Base-by-base conservation (phyloP, 2,797 vertebrate genomes). In the Enoplosus armatus region DNA sequence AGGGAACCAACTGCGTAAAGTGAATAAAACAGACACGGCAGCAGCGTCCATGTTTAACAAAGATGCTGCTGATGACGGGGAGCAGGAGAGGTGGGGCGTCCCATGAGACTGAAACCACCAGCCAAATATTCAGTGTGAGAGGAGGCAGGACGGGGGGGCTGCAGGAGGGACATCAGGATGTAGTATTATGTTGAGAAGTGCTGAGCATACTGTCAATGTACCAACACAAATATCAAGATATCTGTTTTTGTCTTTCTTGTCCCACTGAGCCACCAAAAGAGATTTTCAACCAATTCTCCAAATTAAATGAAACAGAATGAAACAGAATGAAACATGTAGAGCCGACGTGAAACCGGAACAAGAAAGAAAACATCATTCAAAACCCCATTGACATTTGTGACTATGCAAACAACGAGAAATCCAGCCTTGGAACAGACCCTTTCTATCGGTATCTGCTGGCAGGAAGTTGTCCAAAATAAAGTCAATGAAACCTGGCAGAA, bases 1-100 rank as follows among this genome's bases (percentile, higher is more conserved):
- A 85, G 82, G 64, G 70, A 81, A 45, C 27, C 47, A 0, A 50
- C 39, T 68, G 59, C 59, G 72, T 56, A 12, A 77, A 61, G 61
- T 0, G 41, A 77, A 68, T 43, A 22, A 72, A 80, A 31, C 60
- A 37, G 64, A 80, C 72, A 41, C 24, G 1, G 67, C 66, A 50
- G 64, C 72, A 50, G 56, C 1, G 60, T 50, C 41, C 70, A 22
- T 11, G 41, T 61, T 64, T 35, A 33, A 54, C 54, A 43, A 61
- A 54, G 77, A 48, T 7, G 47, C 53, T 45, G 71, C 58, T 55
- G 65, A n/a, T 50, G 72, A 51, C 0, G 66, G 12, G 22, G 78
- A 14, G 15, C 20, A 4, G 72, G 12, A 59, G 60, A 45, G 59
- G 14, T 2, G 41, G 62, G 43, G 9, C 3, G 27, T 62, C 68